Evolutionary conservation across 2,113 vertebrate species (phyloP).

Genomic region (Ceyx melanurus): DNA sequence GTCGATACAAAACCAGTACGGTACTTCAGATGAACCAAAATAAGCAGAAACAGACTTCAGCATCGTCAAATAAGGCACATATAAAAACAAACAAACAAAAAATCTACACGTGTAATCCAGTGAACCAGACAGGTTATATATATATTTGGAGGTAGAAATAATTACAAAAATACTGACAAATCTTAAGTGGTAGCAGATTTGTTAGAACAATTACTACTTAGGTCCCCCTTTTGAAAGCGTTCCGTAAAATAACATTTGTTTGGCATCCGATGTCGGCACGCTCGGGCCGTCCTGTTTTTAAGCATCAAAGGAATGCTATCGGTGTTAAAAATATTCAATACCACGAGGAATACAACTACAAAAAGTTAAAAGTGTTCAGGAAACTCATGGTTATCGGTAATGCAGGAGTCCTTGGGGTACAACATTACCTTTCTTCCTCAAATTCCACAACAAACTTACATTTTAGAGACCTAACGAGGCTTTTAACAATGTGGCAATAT

Average conservation of each 20-base stretch:
- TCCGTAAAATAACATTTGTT: conserved; percentile 70
- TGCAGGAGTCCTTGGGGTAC: conserved; percentile 63
- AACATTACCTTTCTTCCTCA: conserved; percentile 40
- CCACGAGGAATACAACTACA: conserved; percentile 73
- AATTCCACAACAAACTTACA: conserved; percentile 2
- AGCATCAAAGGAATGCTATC: conserved; percentile 64
- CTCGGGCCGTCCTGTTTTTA: conserved; percentile 40
- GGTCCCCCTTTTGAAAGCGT: conserved; percentile 73
- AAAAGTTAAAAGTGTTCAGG: conserved; percentile 76
- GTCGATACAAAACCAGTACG: conserved; percentile 66
- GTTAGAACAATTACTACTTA: conserved; percentile 73
- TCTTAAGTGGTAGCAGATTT: conserved; percentile 76
- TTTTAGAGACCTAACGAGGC: conserved; percentile 90
- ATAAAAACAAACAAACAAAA: conserved; percentile 77
- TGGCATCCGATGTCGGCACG: conserved; percentile 60
- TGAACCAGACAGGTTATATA: conserved; percentile 78
- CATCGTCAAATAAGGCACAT: conserved; percentile 82
- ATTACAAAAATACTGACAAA: conserved; percentile 87
- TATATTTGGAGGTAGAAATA: conserved; percentile 83
- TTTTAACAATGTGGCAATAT: conserved; percentile 94
- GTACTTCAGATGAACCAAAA: conserved; percentile 64
- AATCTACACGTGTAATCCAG: conserved; percentile 75
- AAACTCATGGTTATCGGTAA: conserved; percentile 63
- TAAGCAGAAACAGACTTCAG: conserved; percentile 62
- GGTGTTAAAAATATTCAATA: conserved; percentile 65